Evolutionary conservation across 2,888 invertebrate species (phyloP), one percentile per base, ranked within the genome.

Genomic region (Salticus scenicus): DNA sequence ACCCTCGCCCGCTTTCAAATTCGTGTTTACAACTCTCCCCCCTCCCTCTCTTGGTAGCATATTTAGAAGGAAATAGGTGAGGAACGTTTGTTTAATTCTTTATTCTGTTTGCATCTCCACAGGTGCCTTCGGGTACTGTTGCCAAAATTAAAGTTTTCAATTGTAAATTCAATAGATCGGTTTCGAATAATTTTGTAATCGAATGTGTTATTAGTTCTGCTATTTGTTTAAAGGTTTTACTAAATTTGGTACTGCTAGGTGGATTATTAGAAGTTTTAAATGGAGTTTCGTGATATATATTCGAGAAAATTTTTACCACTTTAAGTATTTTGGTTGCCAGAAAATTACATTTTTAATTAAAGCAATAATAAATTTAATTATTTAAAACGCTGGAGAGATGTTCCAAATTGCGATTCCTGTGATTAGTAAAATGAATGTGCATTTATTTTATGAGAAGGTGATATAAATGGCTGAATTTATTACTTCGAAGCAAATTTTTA

Each of bases 51-150:
- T 51, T 17, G 64, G 24, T 5, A 57, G 17, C 57, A 57, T 57
- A 57, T 57, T 57, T 24, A 42, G 41, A 31, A 1, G 27, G 27
- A 42, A 41, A 47, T 24, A 70, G 81, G 81, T 81, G 81, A 67
- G 67, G 33, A 33, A 20, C 63, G 20, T 27, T 71, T 33, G 72
- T 47, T 64, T 72, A 71, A 42, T 41, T 42, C 42, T 37, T 31
- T 72, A 28, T 14, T 28, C 27, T 24, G 41, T n/a, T 57, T 17
- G 17, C 42, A n/a, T 63, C 73, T 33, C 80, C 27, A 41, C 81
- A 81, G 81, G 81, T 81, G 74, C 63, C 42, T 42, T 30, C 57
- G 24, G 57, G 5, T 57, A 12, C 57, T 57, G 57, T 57, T 24
- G 5, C 24, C 12, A 57, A 57, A 57, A 57, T 57, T 57, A 57